Percentiles rank a stretch among this genome's conserved stretches.
Conservation (phyloP, 37 sponge, comb jelly and placozoan species). For the Agelas oroides region DNA sequence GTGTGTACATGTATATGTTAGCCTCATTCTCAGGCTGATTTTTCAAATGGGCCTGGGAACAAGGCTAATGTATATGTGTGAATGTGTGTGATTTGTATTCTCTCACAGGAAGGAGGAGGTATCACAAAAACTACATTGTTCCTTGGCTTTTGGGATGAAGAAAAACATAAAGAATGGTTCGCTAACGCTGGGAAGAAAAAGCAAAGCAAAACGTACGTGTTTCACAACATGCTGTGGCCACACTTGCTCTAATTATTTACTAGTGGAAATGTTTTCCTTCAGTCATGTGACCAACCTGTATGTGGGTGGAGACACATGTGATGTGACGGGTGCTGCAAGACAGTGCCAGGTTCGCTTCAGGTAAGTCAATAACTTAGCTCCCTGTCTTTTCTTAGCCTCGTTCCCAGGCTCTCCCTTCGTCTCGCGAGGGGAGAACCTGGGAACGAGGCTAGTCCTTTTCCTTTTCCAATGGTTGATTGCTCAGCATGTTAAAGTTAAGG, state of each 20-base stretch:
- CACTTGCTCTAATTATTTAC: neutral
- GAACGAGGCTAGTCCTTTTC: neutral
- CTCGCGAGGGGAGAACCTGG: too few species aligned
- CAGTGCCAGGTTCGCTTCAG: constrained; percentile 76
- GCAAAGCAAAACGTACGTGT: constrained; percentile 32
- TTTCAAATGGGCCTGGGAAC: constrained; percentile 5
- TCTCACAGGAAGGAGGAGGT: constrained; percentile 19
- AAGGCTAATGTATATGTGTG: neutral
- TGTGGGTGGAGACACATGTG: constrained; percentile 77
- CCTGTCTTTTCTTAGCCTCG: too few species aligned
- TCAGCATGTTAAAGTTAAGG: too few species aligned
- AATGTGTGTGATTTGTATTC: too few species aligned
- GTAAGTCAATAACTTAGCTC: constrained; percentile 54
- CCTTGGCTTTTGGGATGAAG: constrained; percentile 67
- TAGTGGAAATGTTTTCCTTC: neutral
- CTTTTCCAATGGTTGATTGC: too few species aligned
- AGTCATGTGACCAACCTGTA: constrained; percentile 81
- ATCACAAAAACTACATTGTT: constrained; percentile 21
- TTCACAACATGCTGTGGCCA: too few species aligned
- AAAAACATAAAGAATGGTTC: constrained; percentile 74
- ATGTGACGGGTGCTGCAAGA: constrained; percentile 68
- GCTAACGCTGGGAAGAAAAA: constrained; percentile 41
- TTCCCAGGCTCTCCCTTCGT: neutral
- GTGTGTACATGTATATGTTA: neutral
- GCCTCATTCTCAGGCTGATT: too few species aligned